Evolutionary conservation across 2,888 invertebrate species (phyloP).

Genomic region (Drosophila kokeensis): DNA sequence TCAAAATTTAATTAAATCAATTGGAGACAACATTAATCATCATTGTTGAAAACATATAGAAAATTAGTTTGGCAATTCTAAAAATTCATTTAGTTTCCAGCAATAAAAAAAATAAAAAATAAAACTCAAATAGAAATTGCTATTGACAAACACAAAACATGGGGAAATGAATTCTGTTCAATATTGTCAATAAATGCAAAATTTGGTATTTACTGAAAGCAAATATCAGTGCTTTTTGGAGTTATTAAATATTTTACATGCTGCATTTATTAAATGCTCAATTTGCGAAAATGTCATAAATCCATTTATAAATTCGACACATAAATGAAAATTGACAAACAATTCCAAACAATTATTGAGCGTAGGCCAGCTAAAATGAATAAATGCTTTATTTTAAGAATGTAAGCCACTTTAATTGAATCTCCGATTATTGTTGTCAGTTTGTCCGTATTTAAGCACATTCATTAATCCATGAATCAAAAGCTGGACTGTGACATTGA

Average conservation of each 20-base stretch:
- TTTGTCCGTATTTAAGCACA: not conserved
- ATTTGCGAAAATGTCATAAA: not conserved
- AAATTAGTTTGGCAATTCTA: not conserved
- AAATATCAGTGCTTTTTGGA: not conserved
- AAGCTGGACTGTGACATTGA: not conserved
- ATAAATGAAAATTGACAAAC: not conserved
- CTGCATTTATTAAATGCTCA: not conserved
- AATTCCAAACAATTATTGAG: not conserved
- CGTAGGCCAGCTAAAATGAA: not conserved
- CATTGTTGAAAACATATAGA: not conserved
- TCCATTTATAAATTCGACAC: not conserved
- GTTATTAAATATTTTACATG: not conserved
- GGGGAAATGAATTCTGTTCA: not conserved
- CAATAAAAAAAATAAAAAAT: not conserved
- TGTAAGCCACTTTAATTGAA: not conserved
- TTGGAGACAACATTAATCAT: not conserved
- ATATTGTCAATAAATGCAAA: not conserved
- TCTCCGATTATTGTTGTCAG: not conserved
- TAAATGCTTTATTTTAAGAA: not conserved
- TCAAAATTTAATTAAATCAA: constrained; percentile 1
- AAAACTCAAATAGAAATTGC: not conserved
- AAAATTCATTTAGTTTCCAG: not conserved
- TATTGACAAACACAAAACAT: not conserved
- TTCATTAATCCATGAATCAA: not conserved
- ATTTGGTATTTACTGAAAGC: not conserved